Base-by-base conservation (phyloP, 2,797 vertebrate genomes). In the Poliocrania exsul region DNA sequence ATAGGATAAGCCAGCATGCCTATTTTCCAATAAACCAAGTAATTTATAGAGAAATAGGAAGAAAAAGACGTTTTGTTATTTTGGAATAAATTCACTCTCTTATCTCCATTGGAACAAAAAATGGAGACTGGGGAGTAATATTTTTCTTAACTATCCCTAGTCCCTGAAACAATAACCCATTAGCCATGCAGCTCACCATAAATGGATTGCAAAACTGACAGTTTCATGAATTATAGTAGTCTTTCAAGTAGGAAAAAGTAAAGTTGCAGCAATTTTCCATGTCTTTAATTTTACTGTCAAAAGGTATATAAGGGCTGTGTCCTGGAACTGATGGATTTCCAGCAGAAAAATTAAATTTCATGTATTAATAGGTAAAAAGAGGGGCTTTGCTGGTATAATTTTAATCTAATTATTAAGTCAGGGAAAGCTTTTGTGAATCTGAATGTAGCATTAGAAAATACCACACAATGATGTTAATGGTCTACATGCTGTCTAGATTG, bases 221-320 rank as follows among this genome's bases (percentile, higher is more conserved):
- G 51, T 60, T 96, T 96, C 86, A 87, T 96, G 92, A 97, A 91
- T 97, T 97, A 96, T 38, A 94, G 57, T 38, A 51, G 56, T 90
- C 85, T 97, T 97, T 96, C 96, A 97, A 96, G 90, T 88, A 95
- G 33, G 37, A 94, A 94, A 82, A 96, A 94, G 58, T 69, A 94
- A 95, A 97, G 94, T 81, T 93, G 90, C 93, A 85, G 84, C 87
- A 96, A 86, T 95, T 96, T 96, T 97, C 96, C 80, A 93, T 70
- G 70, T 95, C 86, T 97, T 97, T 97, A 97, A 96, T 97, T 98
- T 98, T 97, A 96, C 93, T 97, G 93, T 96, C 96, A 96, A 93
- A 93, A 97, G 51, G 78, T 97, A 92, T 95, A 66, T 90, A 93
- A 93, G 91, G 86, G 29, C 58, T 95, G 64, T 56, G 83, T 97